A percentile compares a stretch with the other conserved stretches of the same genome.
phyloP scores from a whole-genome alignment of 2,888 invertebrate species.

The Pinctada fucata region DNA sequence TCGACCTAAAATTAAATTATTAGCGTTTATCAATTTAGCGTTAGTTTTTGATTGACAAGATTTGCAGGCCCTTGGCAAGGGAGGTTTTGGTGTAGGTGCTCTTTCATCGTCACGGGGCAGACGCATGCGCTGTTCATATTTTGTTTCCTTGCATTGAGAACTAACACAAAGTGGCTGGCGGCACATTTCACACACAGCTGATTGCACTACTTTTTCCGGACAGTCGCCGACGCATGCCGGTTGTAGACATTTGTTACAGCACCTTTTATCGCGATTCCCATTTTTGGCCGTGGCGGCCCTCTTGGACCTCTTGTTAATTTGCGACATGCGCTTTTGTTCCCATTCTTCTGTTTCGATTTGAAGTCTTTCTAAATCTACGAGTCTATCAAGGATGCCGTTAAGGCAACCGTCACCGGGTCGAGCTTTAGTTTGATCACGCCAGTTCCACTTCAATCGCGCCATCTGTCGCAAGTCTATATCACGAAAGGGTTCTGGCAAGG shows the following conservation, averaged over 20 bases:
- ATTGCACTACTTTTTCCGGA: constrained; percentile 59
- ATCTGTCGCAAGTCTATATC: constrained; percentile 60
- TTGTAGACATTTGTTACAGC: constrained; percentile 67
- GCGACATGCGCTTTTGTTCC: constrained; percentile 57
- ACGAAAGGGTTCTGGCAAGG: constrained; percentile 58
- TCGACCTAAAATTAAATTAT: constrained; percentile 60
- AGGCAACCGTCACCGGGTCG: constrained; percentile 41
- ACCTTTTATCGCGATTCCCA: constrained; percentile 59
- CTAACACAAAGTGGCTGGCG: constrained; percentile 60
- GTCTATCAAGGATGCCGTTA: constrained; percentile 58
- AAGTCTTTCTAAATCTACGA: constrained; percentile 62
- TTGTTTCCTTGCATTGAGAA: constrained; percentile 56
- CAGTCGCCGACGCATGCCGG: constrained; percentile 70
- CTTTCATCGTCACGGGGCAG: constrained; percentile 53
- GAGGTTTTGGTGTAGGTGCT: constrained; percentile 43
- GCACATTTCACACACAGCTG: constrained; percentile 58
- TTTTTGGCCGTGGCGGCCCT: constrained; percentile 48
- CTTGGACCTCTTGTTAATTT: constrained; percentile 46
- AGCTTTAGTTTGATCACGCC: constrained; percentile 56
- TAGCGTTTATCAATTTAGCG: constrained; percentile 66
- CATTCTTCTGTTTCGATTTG: constrained; percentile 66
- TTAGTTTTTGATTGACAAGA: constrained; percentile 60
- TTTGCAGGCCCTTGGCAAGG: constrained; percentile 56
- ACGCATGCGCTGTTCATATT: constrained; percentile 66
- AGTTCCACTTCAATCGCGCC: constrained; percentile 57